Conservation (phyloP, 2,888 invertebrate genomes). For the Stenotaenia linearis region DNA sequence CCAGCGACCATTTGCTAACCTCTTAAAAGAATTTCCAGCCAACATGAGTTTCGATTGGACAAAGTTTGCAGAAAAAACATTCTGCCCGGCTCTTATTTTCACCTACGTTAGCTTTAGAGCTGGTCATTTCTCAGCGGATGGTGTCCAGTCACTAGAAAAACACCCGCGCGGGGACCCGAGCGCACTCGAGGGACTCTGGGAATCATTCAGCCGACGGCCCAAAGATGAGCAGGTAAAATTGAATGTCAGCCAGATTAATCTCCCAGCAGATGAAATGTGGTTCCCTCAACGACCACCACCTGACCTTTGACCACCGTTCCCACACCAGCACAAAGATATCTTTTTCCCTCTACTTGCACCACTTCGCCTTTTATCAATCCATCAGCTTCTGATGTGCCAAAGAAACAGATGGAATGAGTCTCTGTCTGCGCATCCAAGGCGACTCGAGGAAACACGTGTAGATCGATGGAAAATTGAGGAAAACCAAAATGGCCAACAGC, state of each 20-base stretch:
- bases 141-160: slow-evolving; percentile 24
- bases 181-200: neutral
- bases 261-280: slow-evolving; percentile 26
- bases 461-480: neutral
- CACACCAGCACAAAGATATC: slow-evolving; percentile 20
- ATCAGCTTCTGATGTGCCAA: slow-evolving; percentile 10
- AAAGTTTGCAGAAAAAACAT: slow-evolving; percentile 26
- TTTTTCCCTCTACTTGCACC: neutral
- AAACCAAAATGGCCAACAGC: neutral
- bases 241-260: slow-evolving; percentile 26
- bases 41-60: slow-evolving; percentile 2
- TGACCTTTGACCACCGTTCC: slow-evolving; percentile 18
- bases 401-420: slow-evolving; percentile 13
- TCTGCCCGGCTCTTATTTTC: neutral
- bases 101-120: slow-evolving; percentile 23
- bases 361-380: slow-evolving; percentile 26
- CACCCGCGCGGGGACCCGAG: neutral
- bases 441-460: neutral
- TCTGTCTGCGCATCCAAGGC: neutral
- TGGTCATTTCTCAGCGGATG: slow-evolving; percentile 24
- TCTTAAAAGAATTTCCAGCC: slow-evolving; percentile 14
- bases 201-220: slow-evolving; percentile 23
- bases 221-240: slow-evolving; percentile 24
- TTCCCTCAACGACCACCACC: slow-evolving; percentile 23
- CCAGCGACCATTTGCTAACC: slow-evolving; percentile 9